phyloP scores from a whole-genome alignment of 1,140 invertebrate genomes.

The Acromyrmex heyeri region DNA sequence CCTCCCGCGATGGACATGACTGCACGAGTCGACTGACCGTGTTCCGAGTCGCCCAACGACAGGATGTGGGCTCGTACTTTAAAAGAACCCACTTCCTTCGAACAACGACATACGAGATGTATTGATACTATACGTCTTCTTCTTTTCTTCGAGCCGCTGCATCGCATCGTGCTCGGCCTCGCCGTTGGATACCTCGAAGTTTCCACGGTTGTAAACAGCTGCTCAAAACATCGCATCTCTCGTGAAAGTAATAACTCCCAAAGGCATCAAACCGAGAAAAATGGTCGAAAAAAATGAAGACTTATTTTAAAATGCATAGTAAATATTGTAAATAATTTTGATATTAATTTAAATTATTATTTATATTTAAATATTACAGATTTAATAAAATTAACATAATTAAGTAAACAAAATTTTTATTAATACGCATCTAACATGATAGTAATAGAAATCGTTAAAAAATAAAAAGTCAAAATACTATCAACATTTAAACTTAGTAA shows the following conservation, averaged over 20 bases:
- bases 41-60: conserved; percentile 26
- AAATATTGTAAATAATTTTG: background rate
- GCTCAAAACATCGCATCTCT: background rate
- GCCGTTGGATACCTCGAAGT: background rate
- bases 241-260: background rate
- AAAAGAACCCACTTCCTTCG: conserved; percentile 80
- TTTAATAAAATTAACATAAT: too few species aligned
- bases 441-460: background rate
- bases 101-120: conserved; percentile 79
- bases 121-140: conserved; percentile 62
- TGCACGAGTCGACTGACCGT: background rate
- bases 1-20: conserved; percentile 39
- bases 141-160: conserved; percentile 39
- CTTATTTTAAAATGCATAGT: background rate
- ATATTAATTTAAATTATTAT: background rate
- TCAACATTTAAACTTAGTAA: background rate
- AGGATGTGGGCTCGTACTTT: conserved; percentile 64
- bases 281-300: background rate
- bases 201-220: conserved; percentile 3
- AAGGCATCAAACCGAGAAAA: background rate
- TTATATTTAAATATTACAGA: background rate
- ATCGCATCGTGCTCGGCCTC: background rate
- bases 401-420: background rate
- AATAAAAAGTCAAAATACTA: background rate
- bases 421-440: background rate